Percentiles rank a stretch among this genome's conserved stretches.
Evolutionary conservation across 2,113 vertebrate species (phyloP).

Genomic region (Anguilla rostrata): DNA sequence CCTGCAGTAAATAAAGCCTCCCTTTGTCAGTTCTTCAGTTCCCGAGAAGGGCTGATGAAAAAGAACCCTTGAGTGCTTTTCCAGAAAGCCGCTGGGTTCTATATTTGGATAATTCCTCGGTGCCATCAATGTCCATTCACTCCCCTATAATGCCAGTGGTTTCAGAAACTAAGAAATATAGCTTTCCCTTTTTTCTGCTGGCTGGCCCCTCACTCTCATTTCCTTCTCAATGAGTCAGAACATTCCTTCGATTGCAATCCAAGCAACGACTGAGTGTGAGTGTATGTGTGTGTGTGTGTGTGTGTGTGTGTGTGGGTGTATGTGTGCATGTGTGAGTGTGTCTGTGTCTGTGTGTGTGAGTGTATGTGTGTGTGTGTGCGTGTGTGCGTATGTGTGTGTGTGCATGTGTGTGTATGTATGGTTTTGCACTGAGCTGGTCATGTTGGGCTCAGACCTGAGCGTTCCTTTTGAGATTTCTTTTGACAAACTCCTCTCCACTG

Average conservation of each 20-base stretch:
- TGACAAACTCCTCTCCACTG: neutral
- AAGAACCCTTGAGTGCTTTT: neutral
- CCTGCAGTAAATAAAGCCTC: neutral
- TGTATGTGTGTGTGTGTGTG: no score
- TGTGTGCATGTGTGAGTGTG: no score
- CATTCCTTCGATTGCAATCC: neutral
- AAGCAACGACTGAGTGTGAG: neutral
- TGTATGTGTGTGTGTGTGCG: no score
- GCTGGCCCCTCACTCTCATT: neutral
- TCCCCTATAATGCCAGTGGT: neutral
- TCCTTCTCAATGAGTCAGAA: neutral
- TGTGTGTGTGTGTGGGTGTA: no score
- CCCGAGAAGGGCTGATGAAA: neutral
- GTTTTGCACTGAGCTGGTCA: neutral
- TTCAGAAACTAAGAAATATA: neutral
- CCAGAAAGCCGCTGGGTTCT: neutral
- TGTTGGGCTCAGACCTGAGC: neutral
- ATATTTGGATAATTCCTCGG: neutral
- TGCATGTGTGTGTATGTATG: no score
- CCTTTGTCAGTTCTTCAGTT: neutral
- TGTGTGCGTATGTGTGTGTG: no score
- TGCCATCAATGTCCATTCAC: neutral
- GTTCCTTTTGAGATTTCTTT: neutral
- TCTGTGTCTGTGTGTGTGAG: no score
- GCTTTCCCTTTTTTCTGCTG: neutral